These are phyloP conservation scores for Tringa solitaria DNA, from an alignment of 2,113 vertebrate species.

Conservation along the genomic window DNA sequence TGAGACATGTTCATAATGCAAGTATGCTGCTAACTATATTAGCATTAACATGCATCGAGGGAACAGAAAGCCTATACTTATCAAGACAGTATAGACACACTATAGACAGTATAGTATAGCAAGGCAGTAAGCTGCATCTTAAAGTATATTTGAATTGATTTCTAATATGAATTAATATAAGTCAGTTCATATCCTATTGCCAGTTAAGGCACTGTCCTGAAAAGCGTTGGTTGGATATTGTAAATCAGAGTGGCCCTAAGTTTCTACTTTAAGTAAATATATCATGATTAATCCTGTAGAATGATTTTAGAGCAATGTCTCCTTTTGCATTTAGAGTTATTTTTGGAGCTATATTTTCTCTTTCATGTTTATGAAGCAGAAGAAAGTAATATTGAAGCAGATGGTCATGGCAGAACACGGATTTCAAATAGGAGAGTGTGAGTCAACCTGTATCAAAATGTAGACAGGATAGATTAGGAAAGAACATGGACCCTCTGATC, in stretches of 20 bases:
- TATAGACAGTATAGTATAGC: not conserved
- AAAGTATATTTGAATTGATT: not conserved
- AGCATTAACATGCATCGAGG: not conserved
- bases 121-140: not conserved
- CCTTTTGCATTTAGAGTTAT: not conserved
- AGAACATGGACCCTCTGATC: not conserved
- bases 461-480: not conserved
- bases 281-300: not conserved
- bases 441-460: not conserved
- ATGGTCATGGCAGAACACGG: not conserved
- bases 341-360: not conserved
- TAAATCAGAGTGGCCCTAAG: not conserved
- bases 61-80: not conserved
- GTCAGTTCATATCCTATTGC: not conserved
- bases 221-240: not conserved
- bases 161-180: not conserved
- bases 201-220: not conserved
- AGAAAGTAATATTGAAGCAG: conserved; percentile 2
- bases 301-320: not conserved
- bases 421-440: not conserved
- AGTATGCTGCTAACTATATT: not conserved
- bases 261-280: not conserved
- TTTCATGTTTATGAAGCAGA: not conserved
- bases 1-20: not conserved
- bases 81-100: not conserved